Conservation (phyloP, 1,140 invertebrate species). For the Lanistes nyassanus region DNA sequence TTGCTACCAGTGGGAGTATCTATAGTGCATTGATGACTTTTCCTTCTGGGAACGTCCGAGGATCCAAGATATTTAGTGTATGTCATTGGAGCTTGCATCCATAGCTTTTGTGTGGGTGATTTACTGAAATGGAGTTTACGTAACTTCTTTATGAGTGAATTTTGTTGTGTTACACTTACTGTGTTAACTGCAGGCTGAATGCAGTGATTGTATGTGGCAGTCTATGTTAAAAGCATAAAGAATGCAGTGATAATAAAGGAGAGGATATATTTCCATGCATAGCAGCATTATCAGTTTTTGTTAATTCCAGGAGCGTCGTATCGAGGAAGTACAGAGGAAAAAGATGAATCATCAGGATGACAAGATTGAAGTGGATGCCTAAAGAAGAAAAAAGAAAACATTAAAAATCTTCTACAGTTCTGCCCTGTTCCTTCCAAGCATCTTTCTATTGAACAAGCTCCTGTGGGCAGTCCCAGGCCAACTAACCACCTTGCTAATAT, state of each 20-base stretch:
- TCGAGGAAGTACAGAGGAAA: slow-evolving; percentile 86
- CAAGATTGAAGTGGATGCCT: not conserved
- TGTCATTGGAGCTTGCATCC: too few species aligned
- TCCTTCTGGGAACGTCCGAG: too few species aligned
- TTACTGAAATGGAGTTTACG: too few species aligned
- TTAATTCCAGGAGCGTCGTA: slow-evolving; percentile 80
- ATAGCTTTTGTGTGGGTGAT: too few species aligned
- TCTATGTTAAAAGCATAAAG: slow-evolving; percentile 41
- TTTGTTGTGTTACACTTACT: not conserved
- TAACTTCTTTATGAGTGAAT: not conserved
- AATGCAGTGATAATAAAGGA: slow-evolving; percentile 30
- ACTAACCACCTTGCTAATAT: too few species aligned
- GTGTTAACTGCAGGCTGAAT: not conserved
- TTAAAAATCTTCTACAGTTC: too few species aligned
- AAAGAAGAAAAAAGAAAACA: not conserved
- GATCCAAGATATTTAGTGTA: too few species aligned
- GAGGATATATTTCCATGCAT: slow-evolving; percentile 28
- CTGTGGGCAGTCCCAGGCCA: too few species aligned
- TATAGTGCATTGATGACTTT: too few species aligned
- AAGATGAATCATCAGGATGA: slow-evolving; percentile 33
- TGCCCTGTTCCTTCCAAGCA: too few species aligned
- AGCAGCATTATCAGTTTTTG: slow-evolving; percentile 38
- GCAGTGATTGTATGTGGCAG: slow-evolving; percentile 15
- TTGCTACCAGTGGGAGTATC: too few species aligned
- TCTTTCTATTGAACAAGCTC: too few species aligned